These are phyloP conservation scores for Zaprionus kolodkinae DNA, from an alignment of 1,140 invertebrate genomes.

Conservation along the genomic window DNA sequence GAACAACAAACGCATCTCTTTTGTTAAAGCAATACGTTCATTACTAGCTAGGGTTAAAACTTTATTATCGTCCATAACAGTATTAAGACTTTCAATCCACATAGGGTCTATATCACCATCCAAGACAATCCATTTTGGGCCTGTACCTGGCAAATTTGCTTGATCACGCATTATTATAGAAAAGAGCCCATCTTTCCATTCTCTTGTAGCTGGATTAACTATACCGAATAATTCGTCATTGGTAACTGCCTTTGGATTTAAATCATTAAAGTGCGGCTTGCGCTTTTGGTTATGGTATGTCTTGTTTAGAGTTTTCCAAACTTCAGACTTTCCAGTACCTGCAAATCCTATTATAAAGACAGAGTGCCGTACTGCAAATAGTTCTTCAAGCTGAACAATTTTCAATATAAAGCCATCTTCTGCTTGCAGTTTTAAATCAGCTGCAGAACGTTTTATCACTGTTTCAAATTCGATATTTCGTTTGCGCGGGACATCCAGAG, in stretches of 20 bases:
- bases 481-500: conserved; percentile 94
- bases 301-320: conserved; percentile 95
- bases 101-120: conserved; percentile 98
- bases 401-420: conserved; percentile 91
- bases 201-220: conserved; percentile 96
- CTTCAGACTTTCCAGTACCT: conserved; percentile 96
- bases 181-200: conserved; percentile 98
- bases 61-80: conserved; percentile 94
- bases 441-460: conserved; percentile 89
- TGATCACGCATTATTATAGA: conserved; percentile 96
- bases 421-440: conserved; percentile 94
- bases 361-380: conserved; percentile 96
- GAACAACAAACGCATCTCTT: conserved; percentile 95
- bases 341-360: conserved; percentile 96
- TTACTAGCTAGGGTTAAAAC: conserved; percentile 96
- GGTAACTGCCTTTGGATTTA: conserved; percentile 97
- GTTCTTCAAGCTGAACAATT: conserved; percentile 95
- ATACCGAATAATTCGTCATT: conserved; percentile 98
- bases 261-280: conserved; percentile 93
- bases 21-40: conserved; percentile 95
- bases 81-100: conserved; percentile 98
- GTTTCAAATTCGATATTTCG: conserved; percentile 94
- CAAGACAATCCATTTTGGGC: conserved; percentile 97
- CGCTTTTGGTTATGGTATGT: conserved; percentile 91
- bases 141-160: conserved; percentile 91